Evolutionary conservation across 1,140 invertebrate species (phyloP), one percentile per base, ranked within the genome.

Genomic region (Brachionus plicatilis): DNA sequence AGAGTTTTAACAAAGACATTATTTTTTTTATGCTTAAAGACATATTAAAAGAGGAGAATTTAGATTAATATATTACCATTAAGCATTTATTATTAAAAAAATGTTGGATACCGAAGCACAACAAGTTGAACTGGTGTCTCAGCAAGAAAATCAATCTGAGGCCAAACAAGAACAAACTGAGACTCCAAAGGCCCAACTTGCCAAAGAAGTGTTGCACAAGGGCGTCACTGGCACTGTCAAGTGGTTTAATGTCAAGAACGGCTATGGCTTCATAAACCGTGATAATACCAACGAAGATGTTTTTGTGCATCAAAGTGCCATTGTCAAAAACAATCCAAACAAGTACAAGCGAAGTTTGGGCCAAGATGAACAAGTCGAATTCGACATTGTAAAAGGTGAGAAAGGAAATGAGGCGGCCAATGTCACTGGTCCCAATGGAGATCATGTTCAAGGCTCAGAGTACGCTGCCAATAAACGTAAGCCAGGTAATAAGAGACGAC

Each of bases 241-340:
- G 91, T 97, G 95, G 95, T 98, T 98, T 92, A 98, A 98, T 90
- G 96, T 98, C 66, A 99, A 98, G 92, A 98, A 96, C 92, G 97
- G 97, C 90, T 99, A 99, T 92, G 97, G 97, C 88, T 99, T 99
- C 91, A 99, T 99, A 90, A 98, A 98, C 92, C 94, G 91, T 88
- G 96, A 96, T 92, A 96, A 98, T 92, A 98, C 95, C 86, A 98
- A 98, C 91, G 96, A 99, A 92, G 97, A 99, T 91, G 96, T 99
- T 85, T 99, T 99, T 92, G 96, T 99, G 85, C 97, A 99, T 92
- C 85, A 91, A 89, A 92, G 96, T 86, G 97, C 96, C 86, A 99
- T 99, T 88, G 92, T 93, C 85, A 97, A 96, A 90, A 99, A 99
- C 92, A 92, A 98, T 90, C 97, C 97, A 83, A 94, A 95, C 87